Conservation (phyloP, 2,797 vertebrate species). For the Vultur gryphus region DNA sequence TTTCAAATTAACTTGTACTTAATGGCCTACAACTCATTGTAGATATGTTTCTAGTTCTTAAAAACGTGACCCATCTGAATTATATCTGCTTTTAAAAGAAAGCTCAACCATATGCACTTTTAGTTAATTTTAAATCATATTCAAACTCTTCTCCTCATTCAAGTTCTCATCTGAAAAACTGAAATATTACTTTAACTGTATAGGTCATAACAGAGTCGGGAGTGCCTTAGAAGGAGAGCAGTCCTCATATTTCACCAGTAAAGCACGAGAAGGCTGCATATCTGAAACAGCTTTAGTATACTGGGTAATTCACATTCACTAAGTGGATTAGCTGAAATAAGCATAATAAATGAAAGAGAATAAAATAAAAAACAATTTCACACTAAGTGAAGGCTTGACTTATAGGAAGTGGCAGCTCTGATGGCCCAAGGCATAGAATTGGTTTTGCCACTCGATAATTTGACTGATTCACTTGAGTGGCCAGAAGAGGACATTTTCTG, state of each 20-base stretch:
- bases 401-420: conserved; percentile 83
- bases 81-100: background rate
- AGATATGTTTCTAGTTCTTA: background rate
- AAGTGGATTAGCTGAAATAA: conserved; percentile 78
- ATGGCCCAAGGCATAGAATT: conserved; percentile 76
- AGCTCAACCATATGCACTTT: background rate
- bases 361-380: conserved; percentile 80
- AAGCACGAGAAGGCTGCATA: background rate
- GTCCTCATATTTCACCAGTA: background rate
- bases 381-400: conserved; percentile 80
- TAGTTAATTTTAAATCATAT: background rate
- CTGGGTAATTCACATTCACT: conserved; percentile 60
- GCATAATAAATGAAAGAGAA: conserved; percentile 84
- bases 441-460: conserved; percentile 84
- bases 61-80: background rate
- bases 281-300: conserved; percentile 58
- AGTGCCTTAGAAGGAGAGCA: background rate
- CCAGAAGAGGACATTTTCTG: conserved; percentile 82
- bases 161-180: background rate
- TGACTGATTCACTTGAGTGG: conserved; percentile 82
- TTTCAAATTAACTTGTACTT: background rate
- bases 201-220: background rate
- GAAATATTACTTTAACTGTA: background rate
- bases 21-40: background rate
- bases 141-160: background rate